Evolutionary conservation across 1,140 invertebrate genomes (phyloP).

Genomic region (Daktulosphaira vitifoliae): DNA sequence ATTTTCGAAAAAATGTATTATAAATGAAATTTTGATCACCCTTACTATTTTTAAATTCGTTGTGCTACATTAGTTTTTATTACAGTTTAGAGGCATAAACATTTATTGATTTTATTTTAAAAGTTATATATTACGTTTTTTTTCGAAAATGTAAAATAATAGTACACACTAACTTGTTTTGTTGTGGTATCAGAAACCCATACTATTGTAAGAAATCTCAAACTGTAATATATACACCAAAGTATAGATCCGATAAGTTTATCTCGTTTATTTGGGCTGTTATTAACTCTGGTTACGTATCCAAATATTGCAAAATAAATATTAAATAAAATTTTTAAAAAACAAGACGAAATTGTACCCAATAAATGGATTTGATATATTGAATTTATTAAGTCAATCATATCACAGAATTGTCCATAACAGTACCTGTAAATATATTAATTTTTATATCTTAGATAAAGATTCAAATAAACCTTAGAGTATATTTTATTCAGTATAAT

Average conservation of each 20-base stretch:
- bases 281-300: slow-evolving; percentile 31
- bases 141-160: too few species aligned
- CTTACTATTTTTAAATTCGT: too few species aligned
- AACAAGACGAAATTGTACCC: slow-evolving; percentile 35
- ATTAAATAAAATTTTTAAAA: slow-evolving; percentile 37
- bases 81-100: not conserved
- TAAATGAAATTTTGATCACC: too few species aligned
- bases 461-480: too few species aligned
- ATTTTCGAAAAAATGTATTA: too few species aligned
- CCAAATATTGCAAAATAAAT: slow-evolving; percentile 38
- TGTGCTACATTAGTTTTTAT: too few species aligned
- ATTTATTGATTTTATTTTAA: too few species aligned
- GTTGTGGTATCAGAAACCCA: slow-evolving; percentile 31
- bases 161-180: slow-evolving; percentile 35
- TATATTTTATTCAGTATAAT: too few species aligned
- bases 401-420: slow-evolving; percentile 35
- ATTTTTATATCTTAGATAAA: too few species aligned
- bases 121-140: too few species aligned
- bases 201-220: slow-evolving; percentile 34
- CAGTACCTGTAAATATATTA: too few species aligned
- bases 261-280: slow-evolving; percentile 12
- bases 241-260: slow-evolving; percentile 32
- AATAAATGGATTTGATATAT: slow-evolving; percentile 37
- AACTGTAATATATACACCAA: slow-evolving; percentile 36
- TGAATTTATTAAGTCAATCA: slow-evolving; percentile 35